Base-by-base conservation (phyloP, 2,888 invertebrate genomes). In the Diloba caeruleocephala region DNA sequence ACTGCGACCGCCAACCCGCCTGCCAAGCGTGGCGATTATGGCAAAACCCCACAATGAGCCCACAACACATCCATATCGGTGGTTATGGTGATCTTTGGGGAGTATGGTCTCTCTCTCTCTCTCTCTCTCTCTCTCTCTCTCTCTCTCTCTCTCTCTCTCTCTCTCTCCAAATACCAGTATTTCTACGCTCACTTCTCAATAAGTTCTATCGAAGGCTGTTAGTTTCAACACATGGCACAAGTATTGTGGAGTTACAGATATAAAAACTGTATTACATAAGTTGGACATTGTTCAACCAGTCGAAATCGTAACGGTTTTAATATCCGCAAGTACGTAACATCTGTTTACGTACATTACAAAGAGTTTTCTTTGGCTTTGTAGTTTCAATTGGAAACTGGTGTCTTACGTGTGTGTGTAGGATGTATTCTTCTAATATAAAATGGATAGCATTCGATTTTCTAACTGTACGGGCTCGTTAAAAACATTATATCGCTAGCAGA, bases 311-410 rank as follows among this genome's bases (percentile, higher is more conserved):
- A 55, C 46, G 34, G 56, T 44, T 53, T 54, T 63, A 63, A 65
- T 71, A 70, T 63, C 36, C 44, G 50, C 49, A 45, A 45, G 46
- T 38, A 46, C 28, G 54, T 49, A 71, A 62, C 64, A 57, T 66
- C 49, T 75, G 75, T 73, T 70, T 62, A 58, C 68, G 58, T 58
- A 64, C 64, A 53, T 66, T 68, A 56, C 58, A 66, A 57, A 57
- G 43, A 45, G 54, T 62, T 66, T 67, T 58, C 50, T 64, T 67
- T 58, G 51, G 31, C 51, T 56, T 55, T 61, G 56, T 52, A 42
- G 37, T 57, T 56, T 66, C 48, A 45, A 49, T 34, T 28, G 9
- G 37, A 31, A 39, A 33, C 7, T 29, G n/a, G n/a, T 21, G 26
- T 28, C 2, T 17, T 25, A 12, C 31, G 28, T 41, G 17, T 38